Percentiles rank a stretch among this genome's conserved stretches.
Evolutionary conservation across 2,797 vertebrate genomes (phyloP).

Genomic region (Bovichtus variegatus): DNA sequence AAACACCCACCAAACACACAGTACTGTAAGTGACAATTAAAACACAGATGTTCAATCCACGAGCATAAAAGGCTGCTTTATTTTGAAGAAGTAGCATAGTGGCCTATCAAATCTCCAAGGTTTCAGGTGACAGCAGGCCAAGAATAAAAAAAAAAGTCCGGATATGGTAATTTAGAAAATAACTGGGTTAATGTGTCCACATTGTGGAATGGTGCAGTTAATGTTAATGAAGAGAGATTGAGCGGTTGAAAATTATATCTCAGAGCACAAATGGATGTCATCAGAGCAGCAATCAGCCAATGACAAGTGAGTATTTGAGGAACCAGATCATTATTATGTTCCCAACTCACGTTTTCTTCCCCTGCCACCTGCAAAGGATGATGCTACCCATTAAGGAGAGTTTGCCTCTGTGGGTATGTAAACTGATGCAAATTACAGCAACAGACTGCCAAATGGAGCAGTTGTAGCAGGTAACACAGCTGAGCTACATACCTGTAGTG

Average conservation of each 20-base stretch:
- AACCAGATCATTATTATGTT: conserved; percentile 50
- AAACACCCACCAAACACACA: conserved; percentile 30
- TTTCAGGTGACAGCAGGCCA: conserved; percentile 39
- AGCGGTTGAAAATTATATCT: conserved; percentile 65
- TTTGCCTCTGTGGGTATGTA: conserved; percentile 71
- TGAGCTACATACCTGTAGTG: conserved; percentile 35
- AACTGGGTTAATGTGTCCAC: conserved; percentile 76
- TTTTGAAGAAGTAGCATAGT: conserved; percentile 29
- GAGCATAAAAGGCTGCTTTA: conserved; percentile 19
- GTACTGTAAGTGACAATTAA: conserved; percentile 38
- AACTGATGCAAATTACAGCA: conserved; percentile 77
- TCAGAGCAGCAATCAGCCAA: conserved; percentile 61
- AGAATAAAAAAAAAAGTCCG: conserved; percentile 49
- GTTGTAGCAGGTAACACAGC: conserved; percentile 45
- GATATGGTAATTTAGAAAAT: conserved; percentile 70
- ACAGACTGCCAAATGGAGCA: conserved; percentile 68
- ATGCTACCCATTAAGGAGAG: conserved; percentile 74
- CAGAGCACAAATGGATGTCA: conserved; percentile 70
- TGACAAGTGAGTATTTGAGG: conserved; percentile 59
- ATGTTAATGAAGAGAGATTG: conserved; percentile 72
- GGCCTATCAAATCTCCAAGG: conserved; percentile 31
- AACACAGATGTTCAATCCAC: conserved; percentile 29
- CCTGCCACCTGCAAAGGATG: conserved; percentile 76
- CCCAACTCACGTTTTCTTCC: conserved; percentile 48
- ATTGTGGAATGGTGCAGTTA: conserved; percentile 59